These are phyloP conservation scores for Osmoderma eremita DNA, from an alignment of 2,888 invertebrate species.

Conservation along the genomic window DNA sequence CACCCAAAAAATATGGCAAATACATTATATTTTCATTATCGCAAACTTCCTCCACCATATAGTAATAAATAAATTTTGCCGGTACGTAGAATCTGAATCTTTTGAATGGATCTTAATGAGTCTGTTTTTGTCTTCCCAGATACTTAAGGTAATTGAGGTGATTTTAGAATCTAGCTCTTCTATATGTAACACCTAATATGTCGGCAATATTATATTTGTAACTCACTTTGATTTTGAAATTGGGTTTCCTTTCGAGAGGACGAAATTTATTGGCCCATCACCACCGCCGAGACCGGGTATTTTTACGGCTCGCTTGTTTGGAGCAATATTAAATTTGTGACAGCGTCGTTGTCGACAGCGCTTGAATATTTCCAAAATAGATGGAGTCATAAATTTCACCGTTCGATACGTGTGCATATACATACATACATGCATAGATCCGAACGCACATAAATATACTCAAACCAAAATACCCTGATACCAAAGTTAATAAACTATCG, in stretches of 20 bases:
- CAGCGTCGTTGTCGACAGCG: slow-evolving; percentile 24
- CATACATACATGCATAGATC: background rate
- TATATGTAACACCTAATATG: no score
- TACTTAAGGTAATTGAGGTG: no score
- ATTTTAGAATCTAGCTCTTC: no score
- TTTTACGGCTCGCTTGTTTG: slow-evolving; percentile 36
- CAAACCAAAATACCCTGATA: slow-evolving; percentile 16
- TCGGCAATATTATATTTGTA: no score
- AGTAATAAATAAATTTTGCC: no score
- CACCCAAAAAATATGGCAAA: no score
- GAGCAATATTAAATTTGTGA: slow-evolving; percentile 34
- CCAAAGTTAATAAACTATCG: slow-evolving; percentile 26
- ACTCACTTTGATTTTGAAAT: slow-evolving; percentile 20
- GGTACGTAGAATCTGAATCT: no score
- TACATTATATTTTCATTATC: no score
- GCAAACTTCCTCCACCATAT: no score
- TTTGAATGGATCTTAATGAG: no score
- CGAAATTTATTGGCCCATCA: slow-evolving; percentile 29
- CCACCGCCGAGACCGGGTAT: slow-evolving; percentile 12
- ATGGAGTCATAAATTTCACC: slow-evolving; percentile 34
- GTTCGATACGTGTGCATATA: slow-evolving; percentile 17
- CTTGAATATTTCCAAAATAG: slow-evolving; percentile 32
- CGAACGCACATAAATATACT: background rate
- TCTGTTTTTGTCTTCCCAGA: no score
- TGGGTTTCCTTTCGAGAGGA: slow-evolving; percentile 24